Percentiles rank a stretch among this genome's conserved stretches.
These are phyloP conservation scores for Leptopilina myrica DNA, from an alignment of 2,888 invertebrate genomes.

Conservation along the genomic window DNA sequence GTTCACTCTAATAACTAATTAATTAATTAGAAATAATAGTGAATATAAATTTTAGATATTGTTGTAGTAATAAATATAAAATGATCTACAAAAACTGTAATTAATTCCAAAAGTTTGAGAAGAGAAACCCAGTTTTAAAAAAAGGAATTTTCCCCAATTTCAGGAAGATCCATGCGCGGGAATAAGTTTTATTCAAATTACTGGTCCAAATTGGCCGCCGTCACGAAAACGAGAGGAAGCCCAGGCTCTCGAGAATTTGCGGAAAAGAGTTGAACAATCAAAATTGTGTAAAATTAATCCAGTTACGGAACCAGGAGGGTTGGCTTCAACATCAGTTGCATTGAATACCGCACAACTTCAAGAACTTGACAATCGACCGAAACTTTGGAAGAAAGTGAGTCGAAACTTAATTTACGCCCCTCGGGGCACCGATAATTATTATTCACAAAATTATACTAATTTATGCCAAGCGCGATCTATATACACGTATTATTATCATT, in stretches of 20 bases:
- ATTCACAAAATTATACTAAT: neutral
- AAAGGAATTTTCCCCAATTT: neutral
- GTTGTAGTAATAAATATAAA: too few species aligned
- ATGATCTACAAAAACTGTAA: too few species aligned
- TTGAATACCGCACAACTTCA: slow-evolving; percentile 71
- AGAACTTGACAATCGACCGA: slow-evolving; percentile 83
- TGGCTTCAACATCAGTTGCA: slow-evolving; percentile 67
- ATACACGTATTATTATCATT: too few species aligned
- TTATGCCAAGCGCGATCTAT: too few species aligned
- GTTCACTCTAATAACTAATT: too few species aligned
- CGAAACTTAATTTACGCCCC: neutral
- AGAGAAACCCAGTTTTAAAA: neutral
- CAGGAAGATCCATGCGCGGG: slow-evolving; percentile 61
- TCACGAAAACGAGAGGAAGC: slow-evolving; percentile 84
- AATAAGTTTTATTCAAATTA: slow-evolving; percentile 71
- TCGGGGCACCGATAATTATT: neutral
- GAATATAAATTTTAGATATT: too few species aligned
- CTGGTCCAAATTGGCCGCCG: slow-evolving; percentile 79
- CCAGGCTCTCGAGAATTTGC: slow-evolving; percentile 83
- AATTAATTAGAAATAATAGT: too few species aligned
- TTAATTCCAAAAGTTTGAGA: too few species aligned
- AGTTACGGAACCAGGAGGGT: slow-evolving; percentile 74
- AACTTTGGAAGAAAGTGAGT: slow-evolving; percentile 79
- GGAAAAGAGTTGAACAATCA: slow-evolving; percentile 81
- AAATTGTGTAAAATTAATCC: slow-evolving; percentile 79